These are phyloP conservation scores for Drosophila setifemur DNA, from an alignment of 1,140 invertebrate genomes.

Conservation along the genomic window DNA sequence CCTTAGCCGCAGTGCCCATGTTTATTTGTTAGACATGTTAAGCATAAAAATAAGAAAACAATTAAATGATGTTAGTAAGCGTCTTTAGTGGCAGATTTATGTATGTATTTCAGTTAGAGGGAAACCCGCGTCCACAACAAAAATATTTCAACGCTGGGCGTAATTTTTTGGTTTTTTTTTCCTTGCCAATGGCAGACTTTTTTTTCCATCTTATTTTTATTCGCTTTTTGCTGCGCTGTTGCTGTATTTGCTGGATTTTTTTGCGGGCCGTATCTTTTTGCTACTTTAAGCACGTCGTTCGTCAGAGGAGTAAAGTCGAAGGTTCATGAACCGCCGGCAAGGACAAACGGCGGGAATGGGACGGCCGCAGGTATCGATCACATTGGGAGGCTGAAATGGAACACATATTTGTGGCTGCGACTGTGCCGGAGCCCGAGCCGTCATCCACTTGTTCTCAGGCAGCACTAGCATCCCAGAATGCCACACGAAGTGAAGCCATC, in stretches of 20 bases:
- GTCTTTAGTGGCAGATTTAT: slow-evolving; percentile 14
- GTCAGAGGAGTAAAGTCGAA: slow-evolving; percentile 48
- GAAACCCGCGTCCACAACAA: not conserved
- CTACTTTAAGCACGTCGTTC: slow-evolving; percentile 67
- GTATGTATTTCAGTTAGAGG: slow-evolving; percentile 15
- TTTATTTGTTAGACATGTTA: slow-evolving; percentile 6
- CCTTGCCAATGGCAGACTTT: slow-evolving; percentile 10
- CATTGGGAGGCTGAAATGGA: slow-evolving; percentile 44
- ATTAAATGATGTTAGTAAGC: not conserved
- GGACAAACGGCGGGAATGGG: slow-evolving; percentile 46
- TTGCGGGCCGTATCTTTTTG: slow-evolving; percentile 43
- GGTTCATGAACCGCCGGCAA: slow-evolving; percentile 77
- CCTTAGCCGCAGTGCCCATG: not conserved
- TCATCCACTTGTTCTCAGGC: slow-evolving; percentile 25
- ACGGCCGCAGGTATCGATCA: slow-evolving; percentile 55
- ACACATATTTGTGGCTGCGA: slow-evolving; percentile 26
- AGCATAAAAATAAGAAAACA: not conserved
- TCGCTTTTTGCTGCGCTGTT: slow-evolving; percentile 10
- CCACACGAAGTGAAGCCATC: slow-evolving; percentile 28
- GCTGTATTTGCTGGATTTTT: slow-evolving; percentile 30
- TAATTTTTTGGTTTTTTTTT: slow-evolving; percentile 45
- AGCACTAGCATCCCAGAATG: slow-evolving; percentile 3
- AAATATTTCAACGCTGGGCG: slow-evolving; percentile 31
- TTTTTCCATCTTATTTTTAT: slow-evolving; percentile 2
- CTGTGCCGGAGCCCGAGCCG: no score